Conservation (phyloP, 2,113 vertebrate genomes). For the Mesoclemmys tuberculata region DNA sequence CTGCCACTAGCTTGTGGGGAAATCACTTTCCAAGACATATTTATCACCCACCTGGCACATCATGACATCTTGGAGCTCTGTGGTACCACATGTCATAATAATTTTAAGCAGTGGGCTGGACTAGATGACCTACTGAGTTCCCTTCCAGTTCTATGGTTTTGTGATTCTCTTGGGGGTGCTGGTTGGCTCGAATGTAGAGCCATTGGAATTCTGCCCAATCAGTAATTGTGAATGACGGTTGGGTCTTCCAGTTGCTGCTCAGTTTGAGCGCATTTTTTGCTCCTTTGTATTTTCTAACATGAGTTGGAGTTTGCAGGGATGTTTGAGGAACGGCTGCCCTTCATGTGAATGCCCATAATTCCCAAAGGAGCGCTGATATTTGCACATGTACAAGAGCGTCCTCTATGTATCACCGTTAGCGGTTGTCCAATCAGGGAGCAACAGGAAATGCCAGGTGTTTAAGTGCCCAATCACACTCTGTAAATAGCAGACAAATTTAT, state of each 20-base stretch:
- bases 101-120: neutral
- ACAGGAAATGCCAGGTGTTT: neutral
- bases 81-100: neutral
- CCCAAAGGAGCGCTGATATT: neutral
- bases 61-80: neutral
- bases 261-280: neutral
- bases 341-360: neutral
- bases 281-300: neutral
- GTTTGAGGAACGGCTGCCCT: neutral
- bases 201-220: neutral
- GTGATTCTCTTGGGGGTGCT: neutral
- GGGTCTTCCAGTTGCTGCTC: neutral
- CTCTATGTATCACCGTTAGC: neutral
- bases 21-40: neutral
- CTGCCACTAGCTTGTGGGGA: neutral
- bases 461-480: fast-evolving
- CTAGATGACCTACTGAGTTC: neutral
- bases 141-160: neutral
- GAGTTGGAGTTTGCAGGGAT: neutral
- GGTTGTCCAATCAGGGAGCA: neutral
- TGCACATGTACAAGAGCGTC: neutral
- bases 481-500: neutral
- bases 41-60: neutral
- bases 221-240: neutral
- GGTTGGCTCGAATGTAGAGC: neutral